A percentile compares a stretch with the other conserved stretches of the same genome.
phyloP scores from a whole-genome alignment of 2,888 invertebrate species.

The Eumacrocentrus americanus region DNA sequence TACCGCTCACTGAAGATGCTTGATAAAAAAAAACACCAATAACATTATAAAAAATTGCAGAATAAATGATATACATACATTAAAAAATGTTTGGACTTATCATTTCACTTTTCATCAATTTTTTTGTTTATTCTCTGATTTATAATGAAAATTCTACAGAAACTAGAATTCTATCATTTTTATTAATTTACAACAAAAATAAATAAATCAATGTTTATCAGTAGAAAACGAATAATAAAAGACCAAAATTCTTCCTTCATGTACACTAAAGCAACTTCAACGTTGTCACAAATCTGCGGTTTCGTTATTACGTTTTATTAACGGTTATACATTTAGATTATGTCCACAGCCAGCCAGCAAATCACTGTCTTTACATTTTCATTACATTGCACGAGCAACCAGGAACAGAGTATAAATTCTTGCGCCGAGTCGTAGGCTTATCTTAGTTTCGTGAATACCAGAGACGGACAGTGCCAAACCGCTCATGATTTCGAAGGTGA shows the following conservation, averaged over 20 bases:
- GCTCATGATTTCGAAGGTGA: slow-evolving; percentile 55
- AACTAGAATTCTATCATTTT: too few species aligned
- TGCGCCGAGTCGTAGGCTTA: slow-evolving; percentile 38
- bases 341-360: slow-evolving; percentile 47
- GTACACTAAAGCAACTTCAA: not conserved
- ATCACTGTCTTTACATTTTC: slow-evolving; percentile 53
- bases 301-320: slow-evolving; percentile 58
- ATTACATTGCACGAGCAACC: slow-evolving; percentile 39
- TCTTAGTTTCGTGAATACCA: slow-evolving; percentile 45
- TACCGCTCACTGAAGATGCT: not conserved
- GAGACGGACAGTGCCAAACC: slow-evolving; percentile 34
- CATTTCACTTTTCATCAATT: too few species aligned
- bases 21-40: too few species aligned
- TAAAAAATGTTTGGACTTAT: too few species aligned
- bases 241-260: not conserved
- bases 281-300: slow-evolving; percentile 50
- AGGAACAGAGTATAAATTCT: slow-evolving; percentile 37
- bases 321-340: slow-evolving; percentile 52
- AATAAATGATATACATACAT: not conserved
- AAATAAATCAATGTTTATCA: not conserved
- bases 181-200: too few species aligned
- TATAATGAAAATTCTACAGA: too few species aligned
- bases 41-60: not conserved
- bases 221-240: not conserved
- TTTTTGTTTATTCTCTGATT: too few species aligned